phyloP scores from a whole-genome alignment of 1,140 invertebrate species.

The Bombus picipes region DNA sequence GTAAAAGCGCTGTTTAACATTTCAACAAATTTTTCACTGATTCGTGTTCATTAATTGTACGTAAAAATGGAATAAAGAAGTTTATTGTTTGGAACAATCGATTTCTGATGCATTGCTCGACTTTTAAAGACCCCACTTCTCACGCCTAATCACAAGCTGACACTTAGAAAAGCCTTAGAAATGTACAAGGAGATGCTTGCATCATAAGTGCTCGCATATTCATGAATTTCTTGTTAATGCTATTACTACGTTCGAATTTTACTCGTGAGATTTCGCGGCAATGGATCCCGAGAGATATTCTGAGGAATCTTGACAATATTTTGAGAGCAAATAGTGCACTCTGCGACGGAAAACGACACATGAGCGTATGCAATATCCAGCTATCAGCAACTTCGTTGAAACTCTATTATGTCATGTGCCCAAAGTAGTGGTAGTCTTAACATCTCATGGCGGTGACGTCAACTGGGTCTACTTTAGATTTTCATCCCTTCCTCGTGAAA shows the following conservation, averaged over 20 bases:
- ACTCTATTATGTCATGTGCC: conserved; percentile 3
- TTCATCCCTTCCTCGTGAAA: too few relatives aligned
- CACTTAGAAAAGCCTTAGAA: conserved; percentile 5
- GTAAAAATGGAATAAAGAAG: background rate
- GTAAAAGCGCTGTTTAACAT: background rate
- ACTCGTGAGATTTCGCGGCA: background rate
- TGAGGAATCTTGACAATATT: background rate
- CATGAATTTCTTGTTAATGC: background rate
- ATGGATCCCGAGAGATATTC: background rate
- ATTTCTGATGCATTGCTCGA: background rate
- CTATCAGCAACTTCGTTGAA: background rate
- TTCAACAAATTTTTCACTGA: background rate
- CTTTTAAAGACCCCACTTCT: background rate
- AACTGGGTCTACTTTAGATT: background rate
- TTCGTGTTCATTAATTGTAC: background rate
- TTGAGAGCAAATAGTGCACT: background rate
- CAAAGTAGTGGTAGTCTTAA: background rate
- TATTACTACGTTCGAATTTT: background rate
- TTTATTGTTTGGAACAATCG: background rate
- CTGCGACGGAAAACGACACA: background rate
- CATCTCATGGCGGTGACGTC: background rate
- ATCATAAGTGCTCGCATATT: background rate
- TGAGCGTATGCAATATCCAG: too few relatives aligned
- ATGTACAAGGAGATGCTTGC: background rate
- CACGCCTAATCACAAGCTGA: background rate